Conservation (phyloP, 2,797 vertebrate species). For the Labroides dimidiatus region DNA sequence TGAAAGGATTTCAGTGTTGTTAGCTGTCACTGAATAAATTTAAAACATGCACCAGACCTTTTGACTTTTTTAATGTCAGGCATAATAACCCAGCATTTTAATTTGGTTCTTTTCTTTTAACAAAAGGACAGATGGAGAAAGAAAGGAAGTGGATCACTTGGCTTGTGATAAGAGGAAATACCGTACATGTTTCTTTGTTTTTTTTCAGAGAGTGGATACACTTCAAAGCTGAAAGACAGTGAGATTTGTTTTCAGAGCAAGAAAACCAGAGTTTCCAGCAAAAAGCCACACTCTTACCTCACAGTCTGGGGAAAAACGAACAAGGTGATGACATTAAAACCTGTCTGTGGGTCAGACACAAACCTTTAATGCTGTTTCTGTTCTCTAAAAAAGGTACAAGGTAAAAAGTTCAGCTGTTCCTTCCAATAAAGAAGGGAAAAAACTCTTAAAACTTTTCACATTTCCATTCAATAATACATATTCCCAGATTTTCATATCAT, state of each 20-base stretch:
- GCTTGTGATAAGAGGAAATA: slow-evolving; percentile 5
- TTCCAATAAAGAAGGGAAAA: not conserved
- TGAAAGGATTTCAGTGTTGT: too few relatives aligned
- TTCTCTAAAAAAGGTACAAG: slow-evolving; percentile 3
- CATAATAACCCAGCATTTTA: not conserved
- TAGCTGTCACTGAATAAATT: too few relatives aligned
- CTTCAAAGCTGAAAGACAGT: not conserved
- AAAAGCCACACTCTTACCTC: slow-evolving; percentile 18
- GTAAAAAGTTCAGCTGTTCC: not conserved
- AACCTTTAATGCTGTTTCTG: slow-evolving; percentile 24
- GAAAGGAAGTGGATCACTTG: not conserved
- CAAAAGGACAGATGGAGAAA: not conserved
- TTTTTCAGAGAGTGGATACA: not conserved
- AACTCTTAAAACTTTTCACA: not conserved
- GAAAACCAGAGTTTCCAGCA: slow-evolving; percentile 28
- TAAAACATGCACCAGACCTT: too few relatives aligned
- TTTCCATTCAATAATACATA: not conserved
- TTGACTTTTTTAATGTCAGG: not conserved
- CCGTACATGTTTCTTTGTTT: not conserved
- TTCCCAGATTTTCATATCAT: not conserved
- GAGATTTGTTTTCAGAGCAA: slow-evolving; percentile 5
- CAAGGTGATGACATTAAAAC: not conserved
- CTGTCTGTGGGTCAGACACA: slow-evolving; percentile 25
- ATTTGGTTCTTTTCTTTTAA: not conserved
- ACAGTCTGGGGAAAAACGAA: slow-evolving; percentile 11